Base-by-base conservation (phyloP, 1,140 invertebrate genomes). In the Coptotermes formosanus region DNA sequence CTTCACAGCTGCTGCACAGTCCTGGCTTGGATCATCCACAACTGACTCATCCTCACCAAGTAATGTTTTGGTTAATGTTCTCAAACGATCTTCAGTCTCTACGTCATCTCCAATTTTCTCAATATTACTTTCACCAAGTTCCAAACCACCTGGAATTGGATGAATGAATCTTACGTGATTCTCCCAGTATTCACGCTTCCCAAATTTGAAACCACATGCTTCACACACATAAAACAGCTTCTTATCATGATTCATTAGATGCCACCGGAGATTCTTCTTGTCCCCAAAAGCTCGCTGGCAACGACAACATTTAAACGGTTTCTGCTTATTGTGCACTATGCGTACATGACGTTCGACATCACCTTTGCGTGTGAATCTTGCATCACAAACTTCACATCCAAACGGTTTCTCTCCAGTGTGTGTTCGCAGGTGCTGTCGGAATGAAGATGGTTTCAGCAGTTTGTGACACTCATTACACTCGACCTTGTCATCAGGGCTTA, bases 381-480 rank as follows among this genome's bases (percentile, higher is more conserved):
- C 88, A 88, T 93, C 90, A 89, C 96, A 97, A 87, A 92, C 91
- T 32, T 93, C 91, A 89, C 96, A 97, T 69, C 92, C 91, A 89
- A 95, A 96, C 4, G 95, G 96, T 88, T 95, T 95, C 87, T 96
- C 95, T 87, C 95, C 94, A 3, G 95, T 95, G 87, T 96, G 95
- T 86, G 94, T 94, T 85, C 95, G 90, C 64, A 94, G 90, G 89
- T 95, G 94, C 32, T 89, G 89, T 82, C 89, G 88, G 82, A 89
- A 88, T 23, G 89, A 89, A n/a, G 88, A 88, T 81, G 89, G 88
- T 86, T 89, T 89, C 25, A 89, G 86, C 38, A 88, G 86, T 59
- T 89, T 89, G 82, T 89, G 89, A 59, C 89, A 89, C 82, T 89
- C 87, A 59, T 86, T 87, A 82, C 89, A 89, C 75, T 89, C 89